Conservation (phyloP, 1,140 invertebrate species). For the Coenobita brevimanus region DNA sequence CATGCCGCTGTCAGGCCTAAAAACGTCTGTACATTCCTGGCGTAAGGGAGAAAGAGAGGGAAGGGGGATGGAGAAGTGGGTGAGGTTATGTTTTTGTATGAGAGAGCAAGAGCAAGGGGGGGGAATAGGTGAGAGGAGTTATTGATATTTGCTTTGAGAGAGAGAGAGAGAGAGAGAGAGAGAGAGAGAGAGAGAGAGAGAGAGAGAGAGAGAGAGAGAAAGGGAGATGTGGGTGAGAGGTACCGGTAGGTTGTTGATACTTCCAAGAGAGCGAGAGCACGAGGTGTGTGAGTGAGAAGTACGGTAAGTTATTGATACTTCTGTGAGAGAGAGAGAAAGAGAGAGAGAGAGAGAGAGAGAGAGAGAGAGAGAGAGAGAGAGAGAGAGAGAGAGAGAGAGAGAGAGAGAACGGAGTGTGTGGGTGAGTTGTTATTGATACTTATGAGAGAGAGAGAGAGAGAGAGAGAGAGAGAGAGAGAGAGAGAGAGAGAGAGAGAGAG, state of each 20-base stretch:
- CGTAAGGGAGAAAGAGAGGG: too few relatives aligned
- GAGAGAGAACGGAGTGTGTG: too few relatives aligned
- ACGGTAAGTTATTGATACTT: too few relatives aligned
- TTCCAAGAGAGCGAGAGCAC: too few relatives aligned
- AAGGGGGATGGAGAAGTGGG: too few relatives aligned
- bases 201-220: slow-evolving; percentile 1
- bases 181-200: not conserved
- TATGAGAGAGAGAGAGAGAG: not conserved
- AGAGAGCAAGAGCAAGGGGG: not conserved
- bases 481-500: too few relatives aligned
- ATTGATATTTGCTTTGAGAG: not conserved
- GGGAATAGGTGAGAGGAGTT: not conserved
- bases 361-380: slow-evolving; percentile 6
- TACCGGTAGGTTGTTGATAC: not conserved
- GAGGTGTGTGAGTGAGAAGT: too few relatives aligned
- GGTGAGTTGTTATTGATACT: not conserved
- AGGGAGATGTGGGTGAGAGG: not conserved
- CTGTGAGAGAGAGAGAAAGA: not conserved
- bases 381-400: not conserved
- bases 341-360: not conserved
- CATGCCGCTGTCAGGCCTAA: too few relatives aligned
- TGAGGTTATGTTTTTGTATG: too few relatives aligned
- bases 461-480: too few relatives aligned
- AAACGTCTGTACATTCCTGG: too few relatives aligned
- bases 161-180: not conserved